Evolutionary conservation across 2,888 invertebrate genomes (phyloP).

Genomic region (Dasysyrphus albostriatus): DNA sequence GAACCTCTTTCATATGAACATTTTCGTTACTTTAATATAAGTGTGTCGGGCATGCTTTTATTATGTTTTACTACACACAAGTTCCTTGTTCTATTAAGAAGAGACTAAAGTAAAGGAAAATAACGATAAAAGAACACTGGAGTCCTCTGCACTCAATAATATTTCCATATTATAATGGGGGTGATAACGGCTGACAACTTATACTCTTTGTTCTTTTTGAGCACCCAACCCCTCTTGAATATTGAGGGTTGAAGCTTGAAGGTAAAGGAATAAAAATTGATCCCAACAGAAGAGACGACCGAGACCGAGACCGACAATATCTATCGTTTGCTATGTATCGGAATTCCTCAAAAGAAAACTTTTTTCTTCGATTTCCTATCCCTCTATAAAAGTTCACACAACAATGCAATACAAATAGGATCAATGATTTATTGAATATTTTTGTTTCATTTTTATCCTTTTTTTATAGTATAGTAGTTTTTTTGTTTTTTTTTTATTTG

Average conservation of each 20-base stretch:
- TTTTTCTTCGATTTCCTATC: slow-evolving; percentile 42
- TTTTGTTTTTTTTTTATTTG: slow-evolving; percentile 2
- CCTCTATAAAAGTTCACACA: slow-evolving; percentile 55
- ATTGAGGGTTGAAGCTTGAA: slow-evolving; percentile 29
- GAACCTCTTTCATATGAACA: neutral
- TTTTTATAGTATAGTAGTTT: neutral
- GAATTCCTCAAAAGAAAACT: slow-evolving; percentile 44
- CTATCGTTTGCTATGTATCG: slow-evolving; percentile 2
- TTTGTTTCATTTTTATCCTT: slow-evolving; percentile 65
- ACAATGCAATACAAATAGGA: slow-evolving; percentile 75
- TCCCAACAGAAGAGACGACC: neutral
- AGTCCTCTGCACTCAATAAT: slow-evolving; percentile 59
- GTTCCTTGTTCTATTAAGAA: slow-evolving; percentile 47
- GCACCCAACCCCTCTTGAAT: slow-evolving; percentile 1
- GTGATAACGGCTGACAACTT: slow-evolving; percentile 68
- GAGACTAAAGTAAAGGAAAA: slow-evolving; percentile 33
- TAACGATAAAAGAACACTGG: slow-evolving; percentile 54
- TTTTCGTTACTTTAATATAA: neutral
- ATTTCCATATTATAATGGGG: slow-evolving; percentile 73
- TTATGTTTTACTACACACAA: slow-evolving; percentile 66
- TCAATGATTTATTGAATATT: slow-evolving; percentile 77
- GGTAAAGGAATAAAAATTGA: neutral
- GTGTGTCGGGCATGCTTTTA: slow-evolving; percentile 40
- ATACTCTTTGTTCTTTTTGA: slow-evolving; percentile 57
- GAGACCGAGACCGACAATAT: slow-evolving; percentile 5